Base-by-base conservation (phyloP, 2,113 vertebrate species). In the Nothoprocta pentlandii region DNA sequence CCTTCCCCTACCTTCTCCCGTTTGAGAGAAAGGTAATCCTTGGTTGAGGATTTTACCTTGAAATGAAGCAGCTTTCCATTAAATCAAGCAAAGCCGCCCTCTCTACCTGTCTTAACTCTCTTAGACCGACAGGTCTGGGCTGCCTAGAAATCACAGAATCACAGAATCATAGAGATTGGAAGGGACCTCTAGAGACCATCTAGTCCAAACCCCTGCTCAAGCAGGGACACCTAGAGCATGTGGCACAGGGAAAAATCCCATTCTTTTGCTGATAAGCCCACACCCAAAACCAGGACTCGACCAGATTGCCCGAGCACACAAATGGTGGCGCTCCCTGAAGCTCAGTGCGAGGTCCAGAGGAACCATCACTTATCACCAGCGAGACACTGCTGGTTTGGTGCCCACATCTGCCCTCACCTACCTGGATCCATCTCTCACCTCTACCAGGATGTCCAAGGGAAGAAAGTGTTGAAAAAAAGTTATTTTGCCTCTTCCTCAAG, bases 401-500 rank as follows among this genome's bases (percentile, higher is more conserved):
- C 44, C 47, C 68, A 46, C 1, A 2, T 54, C 76, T 66, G 44
- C 16, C 21, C 25, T n/a, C 63, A 28, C 25, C 34, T 62, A 51
- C 17, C 30, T 73, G 19, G 34, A 39, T 63, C 23, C 3, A 34
- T 85, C 61, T 70, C 66, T 59, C 56, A 78, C 10, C 20, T 75
- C 51, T 20, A 39, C 41, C 71, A 47, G 53, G 69, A 67, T 19
- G 56, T 42, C 61, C 64, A 67, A 83, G 17, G 58, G 77, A 80
- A 92, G 12, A 20, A 25, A 79, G 9, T 0, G 0, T 87, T 8
- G 17, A 5, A 64, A 58, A 47, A 64, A 28, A 10, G 12, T 64
- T 44, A 34, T 85, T 70, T 41, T 58, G 10, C 12, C 58, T 49
- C 34, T 32, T 90, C 34, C 54, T 1, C 36, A 0, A 36, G 13